phyloP scores from a whole-genome alignment of 2,113 vertebrate genomes.

The Crotalus horridus region DNA sequence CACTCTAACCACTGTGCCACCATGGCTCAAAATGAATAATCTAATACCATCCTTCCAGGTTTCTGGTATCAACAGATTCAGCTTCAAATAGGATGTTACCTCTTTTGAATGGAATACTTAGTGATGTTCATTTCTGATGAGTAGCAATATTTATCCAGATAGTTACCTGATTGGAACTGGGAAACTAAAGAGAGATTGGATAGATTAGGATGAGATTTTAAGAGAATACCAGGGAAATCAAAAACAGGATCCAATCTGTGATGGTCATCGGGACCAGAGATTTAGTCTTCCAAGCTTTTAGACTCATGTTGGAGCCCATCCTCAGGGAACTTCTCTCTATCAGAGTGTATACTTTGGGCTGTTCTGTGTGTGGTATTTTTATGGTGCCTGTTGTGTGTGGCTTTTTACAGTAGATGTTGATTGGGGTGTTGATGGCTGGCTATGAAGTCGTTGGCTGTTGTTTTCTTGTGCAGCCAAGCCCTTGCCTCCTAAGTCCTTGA shows the following conservation, averaged over 20 bases:
- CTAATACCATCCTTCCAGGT: not conserved
- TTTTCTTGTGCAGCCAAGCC: no score
- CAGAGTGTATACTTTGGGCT: no score
- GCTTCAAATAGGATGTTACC: not conserved
- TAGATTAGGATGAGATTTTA: not conserved
- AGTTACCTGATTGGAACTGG: not conserved
- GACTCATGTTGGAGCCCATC: no score
- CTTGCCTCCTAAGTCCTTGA: no score
- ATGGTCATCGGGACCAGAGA: not conserved
- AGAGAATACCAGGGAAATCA: not conserved
- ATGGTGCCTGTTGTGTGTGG: no score
- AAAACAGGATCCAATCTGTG: not conserved
- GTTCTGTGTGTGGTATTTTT: no score
- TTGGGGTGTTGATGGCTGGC: no score
- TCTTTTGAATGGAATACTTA: not conserved
- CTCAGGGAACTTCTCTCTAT: no score
- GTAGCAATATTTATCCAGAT: not conserved
- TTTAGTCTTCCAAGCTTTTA: not conserved
- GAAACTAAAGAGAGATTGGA: not conserved
- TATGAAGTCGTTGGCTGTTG: no score
- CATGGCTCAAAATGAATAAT: not conserved
- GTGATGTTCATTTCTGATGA: not conserved
- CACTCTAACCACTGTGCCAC: no score
- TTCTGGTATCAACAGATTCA: not conserved
- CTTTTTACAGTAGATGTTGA: no score